These are phyloP conservation scores for Tromatobia lineatoria DNA, from an alignment of 2,888 invertebrate genomes.

Conservation along the genomic window DNA sequence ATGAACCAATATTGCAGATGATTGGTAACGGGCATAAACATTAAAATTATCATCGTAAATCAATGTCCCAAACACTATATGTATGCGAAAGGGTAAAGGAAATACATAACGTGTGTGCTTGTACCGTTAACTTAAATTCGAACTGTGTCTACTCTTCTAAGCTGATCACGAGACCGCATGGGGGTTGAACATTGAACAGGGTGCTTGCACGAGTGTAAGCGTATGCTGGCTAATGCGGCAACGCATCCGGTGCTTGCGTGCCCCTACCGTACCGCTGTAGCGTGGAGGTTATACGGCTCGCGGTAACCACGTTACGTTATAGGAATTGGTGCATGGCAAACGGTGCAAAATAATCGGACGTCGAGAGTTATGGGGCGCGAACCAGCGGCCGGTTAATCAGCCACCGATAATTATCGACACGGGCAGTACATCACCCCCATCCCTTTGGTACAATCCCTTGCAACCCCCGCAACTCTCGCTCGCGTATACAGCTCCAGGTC, in stretches of 20 bases:
- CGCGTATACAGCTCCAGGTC: constrained; percentile 51
- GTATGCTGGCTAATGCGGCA: constrained; percentile 44
- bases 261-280: neutral
- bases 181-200: neutral
- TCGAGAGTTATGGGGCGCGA: constrained; percentile 85
- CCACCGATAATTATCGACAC: constrained; percentile 86
- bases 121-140: neutral
- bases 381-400: constrained; percentile 85
- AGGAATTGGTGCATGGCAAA: constrained; percentile 84
- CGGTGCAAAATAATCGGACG: constrained; percentile 85
- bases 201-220: constrained; percentile 15
- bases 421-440: constrained; percentile 84
- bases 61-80: neutral
- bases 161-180: constrained; percentile 18
- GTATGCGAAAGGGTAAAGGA: neutral
- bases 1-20: neutral
- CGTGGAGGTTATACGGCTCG: constrained; percentile 17
- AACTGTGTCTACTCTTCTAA: neutral
- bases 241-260: constrained; percentile 24
- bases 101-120: neutral
- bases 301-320: constrained; percentile 74
- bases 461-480: constrained; percentile 42
- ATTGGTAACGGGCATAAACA: neutral
- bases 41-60: neutral
- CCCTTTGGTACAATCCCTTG: constrained; percentile 63